Evolutionary conservation across 2,888 invertebrate genomes (phyloP), one percentile per base, ranked within the genome.

Genomic region (Resseliella maxima): DNA sequence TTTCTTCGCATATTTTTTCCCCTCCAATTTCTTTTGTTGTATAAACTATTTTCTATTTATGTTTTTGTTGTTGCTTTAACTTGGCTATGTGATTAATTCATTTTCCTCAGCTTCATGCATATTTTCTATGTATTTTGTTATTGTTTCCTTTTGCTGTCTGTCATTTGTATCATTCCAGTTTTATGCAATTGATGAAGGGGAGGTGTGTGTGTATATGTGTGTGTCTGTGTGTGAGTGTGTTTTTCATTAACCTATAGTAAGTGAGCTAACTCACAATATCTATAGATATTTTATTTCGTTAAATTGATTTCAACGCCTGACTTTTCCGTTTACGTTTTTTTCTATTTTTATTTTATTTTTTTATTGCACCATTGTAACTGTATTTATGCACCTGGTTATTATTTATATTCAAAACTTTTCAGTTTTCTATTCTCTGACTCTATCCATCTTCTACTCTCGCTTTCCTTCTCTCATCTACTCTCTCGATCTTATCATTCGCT

Each of bases 381-480:
- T 59, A 59, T 59, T 59, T 59, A 59, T 59, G 59, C 59, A 59
- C 24, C 59, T 59, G 59, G 59, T 59, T 59, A 24, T n/a, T 59
- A 59, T 59, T 59, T 59, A 59, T 27, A 24, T 59, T 59, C 59
- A 59, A 8, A 3, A 59, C 3, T 3, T 59, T 59, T 24, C n/a
- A n/a, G n/a, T n/a, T n/a, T n/a, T n/a, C n/a, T n/a, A n/a, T n/a
- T n/a, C n/a, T n/a, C n/a, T n/a, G n/a, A n/a, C n/a, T n/a, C n/a
- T n/a, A n/a, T n/a, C n/a, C n/a, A n/a, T n/a, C n/a, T n/a, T n/a
- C n/a, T n/a, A n/a, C n/a, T n/a, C n/a, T n/a, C n/a, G n/a, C n/a
- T n/a, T n/a, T n/a, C n/a, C n/a, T n/a, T n/a, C n/a, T n/a, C n/a
- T n/a, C n/a, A n/a, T n/a, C n/a, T n/a, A n/a, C n/a, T n/a, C n/a